phyloP scores from a whole-genome alignment of 1,140 invertebrate species.

The Drosophila micromelanica region DNA sequence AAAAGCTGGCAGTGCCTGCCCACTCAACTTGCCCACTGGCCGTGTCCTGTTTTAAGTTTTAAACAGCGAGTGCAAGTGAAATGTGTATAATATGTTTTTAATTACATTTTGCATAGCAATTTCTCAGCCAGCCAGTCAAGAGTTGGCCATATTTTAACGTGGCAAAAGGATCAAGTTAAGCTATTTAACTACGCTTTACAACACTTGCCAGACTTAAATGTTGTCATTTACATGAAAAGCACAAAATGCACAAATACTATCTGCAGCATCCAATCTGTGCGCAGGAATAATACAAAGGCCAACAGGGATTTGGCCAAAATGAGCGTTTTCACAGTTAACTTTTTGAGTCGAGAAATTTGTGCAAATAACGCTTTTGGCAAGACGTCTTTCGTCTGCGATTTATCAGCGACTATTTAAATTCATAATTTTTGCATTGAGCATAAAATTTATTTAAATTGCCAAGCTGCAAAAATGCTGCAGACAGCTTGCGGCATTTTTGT shows the following conservation, averaged over 20 bases:
- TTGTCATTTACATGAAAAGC: slow-evolving; percentile 50
- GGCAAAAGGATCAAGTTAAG: slow-evolving; percentile 6
- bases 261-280: slow-evolving; percentile 60
- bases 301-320: slow-evolving; percentile 21
- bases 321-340: slow-evolving; percentile 6
- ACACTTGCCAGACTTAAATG: neutral
- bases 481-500: slow-evolving; percentile 30
- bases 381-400: slow-evolving; percentile 49
- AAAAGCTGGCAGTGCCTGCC: slow-evolving; percentile 5
- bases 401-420: slow-evolving; percentile 76
- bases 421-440: slow-evolving; percentile 62
- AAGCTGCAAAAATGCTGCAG: slow-evolving; percentile 30
- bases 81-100: slow-evolving; percentile 57
- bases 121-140: slow-evolving; percentile 29
- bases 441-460: slow-evolving; percentile 65
- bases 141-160: slow-evolving; percentile 53
- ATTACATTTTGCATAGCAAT: slow-evolving; percentile 60
- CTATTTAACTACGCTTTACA: neutral
- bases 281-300: slow-evolving; percentile 5
- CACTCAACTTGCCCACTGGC: slow-evolving; percentile 7
- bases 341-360: slow-evolving; percentile 29
- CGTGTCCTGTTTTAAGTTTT: neutral
- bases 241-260: slow-evolving; percentile 69
- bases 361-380: slow-evolving; percentile 23
- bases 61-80: slow-evolving; percentile 14